Conservation (phyloP, 2,797 vertebrate species). For the Allobates femoralis region DNA sequence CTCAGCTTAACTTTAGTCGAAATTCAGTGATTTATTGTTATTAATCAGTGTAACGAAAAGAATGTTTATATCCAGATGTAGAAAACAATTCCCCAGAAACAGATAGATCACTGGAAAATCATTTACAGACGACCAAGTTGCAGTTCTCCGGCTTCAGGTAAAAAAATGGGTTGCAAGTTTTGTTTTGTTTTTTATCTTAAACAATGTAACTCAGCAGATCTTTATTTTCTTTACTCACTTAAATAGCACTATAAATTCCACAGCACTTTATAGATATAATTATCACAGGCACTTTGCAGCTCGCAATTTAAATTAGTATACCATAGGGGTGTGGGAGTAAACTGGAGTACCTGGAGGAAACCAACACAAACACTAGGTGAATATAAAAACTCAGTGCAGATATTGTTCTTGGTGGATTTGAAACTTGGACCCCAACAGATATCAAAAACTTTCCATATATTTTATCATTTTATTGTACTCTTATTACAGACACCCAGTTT, state of each 20-base stretch:
- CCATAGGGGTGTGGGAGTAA: no score
- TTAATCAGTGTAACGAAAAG: conserved; percentile 1
- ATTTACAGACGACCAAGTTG: conserved; percentile 24
- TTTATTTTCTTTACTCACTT: not conserved
- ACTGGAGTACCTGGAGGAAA: no score
- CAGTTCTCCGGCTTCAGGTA: conserved; percentile 1
- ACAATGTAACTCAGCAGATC: not conserved
- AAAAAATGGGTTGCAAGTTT: not conserved
- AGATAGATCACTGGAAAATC: conserved; percentile 42
- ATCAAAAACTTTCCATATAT: no score
- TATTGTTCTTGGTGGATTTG: no score
- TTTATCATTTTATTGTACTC: not conserved
- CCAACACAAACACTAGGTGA: no score
- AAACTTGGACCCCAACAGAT: no score
- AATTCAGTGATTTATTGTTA: conserved; percentile 33
- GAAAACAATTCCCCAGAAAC: conserved; percentile 29
- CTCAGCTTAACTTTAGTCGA: not conserved
- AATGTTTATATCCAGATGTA: conserved; percentile 11
- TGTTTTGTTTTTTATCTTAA: not conserved
- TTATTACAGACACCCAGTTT: not conserved
- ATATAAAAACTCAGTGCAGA: no score
- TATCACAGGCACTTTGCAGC: no score
- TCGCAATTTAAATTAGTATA: no score
- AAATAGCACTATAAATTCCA: no score
- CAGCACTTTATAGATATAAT: no score